Base-by-base conservation (phyloP, 2,797 vertebrate genomes). In the Todus mexicanus region DNA sequence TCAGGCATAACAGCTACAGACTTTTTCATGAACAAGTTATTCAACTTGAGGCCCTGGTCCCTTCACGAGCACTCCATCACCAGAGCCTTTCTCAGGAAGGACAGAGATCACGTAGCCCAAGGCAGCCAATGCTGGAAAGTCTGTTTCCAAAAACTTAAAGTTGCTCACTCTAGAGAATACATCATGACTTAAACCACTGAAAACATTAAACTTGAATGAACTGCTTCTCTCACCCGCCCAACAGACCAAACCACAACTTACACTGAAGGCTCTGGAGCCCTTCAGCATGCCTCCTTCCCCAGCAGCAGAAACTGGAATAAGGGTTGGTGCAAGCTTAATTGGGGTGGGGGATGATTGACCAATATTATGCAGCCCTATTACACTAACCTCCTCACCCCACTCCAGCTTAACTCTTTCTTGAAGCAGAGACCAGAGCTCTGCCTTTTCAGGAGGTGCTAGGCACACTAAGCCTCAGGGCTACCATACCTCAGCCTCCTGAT, bases 381-480 rank as follows among this genome's bases (percentile, higher is more conserved):
- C 38, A 66, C n/a, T 47, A n/a, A 56, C 43, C 31, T 53, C 33
- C 47, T 91, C 31, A 48, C 18, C 10, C 11, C 3, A 7, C 31
- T 80, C 71, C 35, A 40, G 18, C 38, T 40, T 22, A 59, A 51
- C 43, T 50, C 68, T 70, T 57, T 68, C 57, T 73, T 48, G 61
- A 70, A 70, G 45, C 64, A 51, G 25, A 83, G 29, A 69, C 26
- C 8, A 59, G 31, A 76, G 15, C 31, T 76, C 48, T 80, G 53
- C 26, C 68, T 42, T 53, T 83, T 78, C 53, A 18, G 33, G 23
- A 77, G 72, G 56, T 1, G 1, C 14, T 40, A 12, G 0, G 0
- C 11, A 74, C 27, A 59, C 26, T 29, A 42, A 63, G 42, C 19
- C 23, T 47, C 37, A 29, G 27, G 64, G 11, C 20, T 47, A 2